Conservation (phyloP, 2,797 vertebrate species). For the Bradypus variegatus region DNA sequence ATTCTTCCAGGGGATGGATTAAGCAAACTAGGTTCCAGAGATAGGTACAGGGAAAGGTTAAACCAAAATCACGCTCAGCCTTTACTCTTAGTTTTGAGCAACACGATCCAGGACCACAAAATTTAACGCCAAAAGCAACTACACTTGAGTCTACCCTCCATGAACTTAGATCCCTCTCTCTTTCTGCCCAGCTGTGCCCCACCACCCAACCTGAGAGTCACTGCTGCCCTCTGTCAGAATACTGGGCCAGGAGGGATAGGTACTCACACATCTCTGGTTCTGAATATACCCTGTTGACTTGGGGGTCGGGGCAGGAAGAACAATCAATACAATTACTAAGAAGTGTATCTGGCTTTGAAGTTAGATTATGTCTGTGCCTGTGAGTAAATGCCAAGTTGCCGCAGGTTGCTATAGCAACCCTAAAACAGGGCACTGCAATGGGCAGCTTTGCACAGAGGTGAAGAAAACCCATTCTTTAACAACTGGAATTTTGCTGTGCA, state of each 20-base stretch:
- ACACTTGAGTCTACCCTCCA: background rate
- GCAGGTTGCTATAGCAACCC: slow-evolving; percentile 72
- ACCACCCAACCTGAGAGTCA: background rate
- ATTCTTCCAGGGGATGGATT: background rate
- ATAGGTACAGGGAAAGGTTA: background rate
- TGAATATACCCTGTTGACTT: background rate
- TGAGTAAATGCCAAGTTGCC: slow-evolving; percentile 48
- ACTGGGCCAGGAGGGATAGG: background rate
- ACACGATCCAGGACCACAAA: background rate
- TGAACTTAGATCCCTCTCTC: background rate
- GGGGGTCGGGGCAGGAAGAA: background rate
- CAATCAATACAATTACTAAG: slow-evolving; percentile 14
- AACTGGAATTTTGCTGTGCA: slow-evolving; percentile 29
- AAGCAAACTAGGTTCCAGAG: background rate
- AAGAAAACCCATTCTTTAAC: slow-evolving; percentile 4
- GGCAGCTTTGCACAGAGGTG: slow-evolving; percentile 55
- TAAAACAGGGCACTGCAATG: slow-evolving; percentile 44
- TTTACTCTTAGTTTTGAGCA: background rate
- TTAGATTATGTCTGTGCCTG: background rate
- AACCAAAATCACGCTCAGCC: background rate
- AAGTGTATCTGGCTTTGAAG: slow-evolving; percentile 41
- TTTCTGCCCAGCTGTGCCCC: background rate
- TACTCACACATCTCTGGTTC: background rate
- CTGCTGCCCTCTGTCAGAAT: background rate
- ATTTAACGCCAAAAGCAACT: slow-evolving; percentile 30